Evolutionary conservation across 1,140 invertebrate genomes (phyloP).

Genomic region (Scaptomyza hsui): DNA sequence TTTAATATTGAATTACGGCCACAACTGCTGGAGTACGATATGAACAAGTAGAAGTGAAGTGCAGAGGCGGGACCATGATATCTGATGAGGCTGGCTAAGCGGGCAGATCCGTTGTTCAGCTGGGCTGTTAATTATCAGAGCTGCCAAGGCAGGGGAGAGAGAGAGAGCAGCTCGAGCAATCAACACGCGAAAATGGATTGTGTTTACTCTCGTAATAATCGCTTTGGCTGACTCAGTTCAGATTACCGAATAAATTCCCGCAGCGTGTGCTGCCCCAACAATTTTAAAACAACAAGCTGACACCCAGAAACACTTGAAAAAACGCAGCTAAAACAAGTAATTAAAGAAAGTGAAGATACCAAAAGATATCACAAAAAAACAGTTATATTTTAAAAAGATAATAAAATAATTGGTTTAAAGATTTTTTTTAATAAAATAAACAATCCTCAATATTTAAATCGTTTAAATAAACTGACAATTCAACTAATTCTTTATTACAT

Average conservation of each 20-base stretch:
- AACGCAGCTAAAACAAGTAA: not conserved
- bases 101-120: conserved; percentile 43
- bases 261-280: conserved; percentile 21
- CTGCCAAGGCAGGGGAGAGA: not conserved
- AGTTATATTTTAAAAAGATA: too few relatives aligned
- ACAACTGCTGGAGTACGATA: conserved; percentile 44
- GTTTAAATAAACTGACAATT: too few relatives aligned
- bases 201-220: conserved; percentile 81
- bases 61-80: not conserved
- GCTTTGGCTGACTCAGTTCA: conserved; percentile 75
- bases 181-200: conserved; percentile 79
- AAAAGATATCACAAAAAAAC: too few relatives aligned
- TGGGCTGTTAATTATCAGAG: conserved; percentile 42
- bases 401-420: too few relatives aligned
- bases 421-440: too few relatives aligned
- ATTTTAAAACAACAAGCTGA: conserved; percentile 76
- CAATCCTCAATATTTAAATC: too few relatives aligned
- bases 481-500: too few relatives aligned
- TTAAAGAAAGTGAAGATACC: too few relatives aligned
- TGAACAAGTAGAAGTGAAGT: not conserved
- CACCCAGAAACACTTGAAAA: not conserved
- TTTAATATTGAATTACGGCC: conserved; percentile 79
- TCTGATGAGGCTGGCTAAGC: conserved; percentile 40
- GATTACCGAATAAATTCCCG: conserved; percentile 72
- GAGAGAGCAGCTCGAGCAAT: conserved; percentile 54